Percentiles rank a stretch among this genome's conserved stretches.
Conservation (phyloP, 2,797 vertebrate species). For the Clamator glandarius region DNA sequence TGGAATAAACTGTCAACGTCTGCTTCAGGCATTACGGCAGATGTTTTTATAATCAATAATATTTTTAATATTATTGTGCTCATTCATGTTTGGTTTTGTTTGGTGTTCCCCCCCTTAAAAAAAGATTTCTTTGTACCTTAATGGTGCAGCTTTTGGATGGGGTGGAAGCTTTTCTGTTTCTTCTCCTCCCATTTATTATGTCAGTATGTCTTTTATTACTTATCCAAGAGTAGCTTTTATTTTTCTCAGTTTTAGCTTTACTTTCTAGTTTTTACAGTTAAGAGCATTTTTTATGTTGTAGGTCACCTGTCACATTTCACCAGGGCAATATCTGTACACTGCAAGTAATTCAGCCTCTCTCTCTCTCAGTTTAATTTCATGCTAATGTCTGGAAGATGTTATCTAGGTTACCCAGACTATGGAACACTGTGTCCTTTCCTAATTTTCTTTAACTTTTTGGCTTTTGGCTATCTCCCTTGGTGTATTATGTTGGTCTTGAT, state of each 20-base stretch:
- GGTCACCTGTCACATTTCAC: slow-evolving; percentile 56
- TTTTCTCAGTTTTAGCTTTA: slow-evolving; percentile 41
- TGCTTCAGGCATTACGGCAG: neutral
- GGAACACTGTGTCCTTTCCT: slow-evolving; percentile 11
- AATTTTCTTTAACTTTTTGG: slow-evolving; percentile 7
- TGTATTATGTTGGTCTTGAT: neutral
- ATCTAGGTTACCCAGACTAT: slow-evolving; percentile 41
- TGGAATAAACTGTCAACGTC: neutral
- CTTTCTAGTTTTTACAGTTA: slow-evolving; percentile 52
- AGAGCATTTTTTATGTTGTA: slow-evolving; percentile 59
- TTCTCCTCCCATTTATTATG: neutral
- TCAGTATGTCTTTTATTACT: neutral
- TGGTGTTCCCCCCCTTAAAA: too few species aligned
- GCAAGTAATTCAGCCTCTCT: slow-evolving; percentile 41
- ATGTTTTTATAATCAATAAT: neutral
- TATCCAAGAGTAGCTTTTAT: slow-evolving; percentile 2
- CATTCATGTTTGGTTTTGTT: neutral
- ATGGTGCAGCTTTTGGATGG: neutral
- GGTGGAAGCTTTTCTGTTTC: neutral
- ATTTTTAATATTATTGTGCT: neutral
- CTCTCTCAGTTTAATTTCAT: slow-evolving; percentile 60
- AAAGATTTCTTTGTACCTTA: neutral
- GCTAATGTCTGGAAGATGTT: slow-evolving; percentile 59
- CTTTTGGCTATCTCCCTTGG: slow-evolving; percentile 30
- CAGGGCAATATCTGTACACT: neutral